phyloP scores from a whole-genome alignment of 2,888 invertebrate genomes.

The Galerucella nymphaeae region DNA sequence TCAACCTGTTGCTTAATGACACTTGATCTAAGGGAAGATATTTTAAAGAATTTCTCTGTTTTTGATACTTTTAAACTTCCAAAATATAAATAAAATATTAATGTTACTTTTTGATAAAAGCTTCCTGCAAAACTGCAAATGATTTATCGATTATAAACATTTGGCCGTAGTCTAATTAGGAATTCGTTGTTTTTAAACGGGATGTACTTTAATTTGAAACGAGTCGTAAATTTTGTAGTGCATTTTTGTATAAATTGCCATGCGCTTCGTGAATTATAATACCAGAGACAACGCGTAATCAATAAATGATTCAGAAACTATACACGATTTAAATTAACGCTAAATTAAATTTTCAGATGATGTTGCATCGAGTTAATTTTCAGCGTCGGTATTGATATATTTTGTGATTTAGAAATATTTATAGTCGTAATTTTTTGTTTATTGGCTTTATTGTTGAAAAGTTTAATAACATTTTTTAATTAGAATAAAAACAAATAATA shows the following conservation, averaged over 20 bases:
- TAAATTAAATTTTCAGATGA: conserved; percentile 60
- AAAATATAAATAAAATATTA: conserved; percentile 3
- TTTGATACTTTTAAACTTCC: too few species aligned
- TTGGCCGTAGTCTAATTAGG: conserved; percentile 44
- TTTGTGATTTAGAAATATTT: conserved; percentile 10
- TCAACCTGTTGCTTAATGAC: too few species aligned
- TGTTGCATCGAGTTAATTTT: conserved; percentile 54
- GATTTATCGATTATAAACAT: conserved; percentile 40
- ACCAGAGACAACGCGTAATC: conserved; percentile 51
- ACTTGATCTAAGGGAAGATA: too few species aligned
- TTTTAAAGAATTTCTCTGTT: too few species aligned
- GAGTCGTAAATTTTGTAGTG: conserved; percentile 44
- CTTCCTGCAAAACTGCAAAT: conserved; percentile 31
- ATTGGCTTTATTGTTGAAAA: not conserved
- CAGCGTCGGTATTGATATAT: conserved; percentile 43
- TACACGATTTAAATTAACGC: conserved; percentile 60
- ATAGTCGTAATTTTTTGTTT: not conserved
- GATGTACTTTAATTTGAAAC: conserved; percentile 43
- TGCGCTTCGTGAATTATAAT: conserved; percentile 49
- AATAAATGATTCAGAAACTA: conserved; percentile 57
- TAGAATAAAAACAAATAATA: too few species aligned
- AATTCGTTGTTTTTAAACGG: conserved; percentile 46
- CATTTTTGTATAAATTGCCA: conserved; percentile 49
- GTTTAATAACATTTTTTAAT: too few species aligned
- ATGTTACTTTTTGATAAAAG: conserved; percentile 16